These are phyloP conservation scores for Bothrops jararaca DNA, from an alignment of 2,113 vertebrate species.

Conservation along the genomic window DNA sequence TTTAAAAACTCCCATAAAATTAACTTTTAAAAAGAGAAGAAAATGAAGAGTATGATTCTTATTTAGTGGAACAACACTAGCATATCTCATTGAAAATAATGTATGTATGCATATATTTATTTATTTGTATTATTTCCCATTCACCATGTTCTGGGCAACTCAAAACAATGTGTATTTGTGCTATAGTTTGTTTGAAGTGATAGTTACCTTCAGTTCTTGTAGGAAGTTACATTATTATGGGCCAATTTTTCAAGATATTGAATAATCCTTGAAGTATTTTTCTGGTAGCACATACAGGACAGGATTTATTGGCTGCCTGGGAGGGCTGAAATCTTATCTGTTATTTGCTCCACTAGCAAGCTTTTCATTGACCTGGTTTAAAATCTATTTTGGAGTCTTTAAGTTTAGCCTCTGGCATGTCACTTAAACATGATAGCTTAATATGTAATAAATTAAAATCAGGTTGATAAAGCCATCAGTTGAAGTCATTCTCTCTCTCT, in stretches of 20 bases:
- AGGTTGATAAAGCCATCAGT: background rate
- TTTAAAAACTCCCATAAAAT: background rate
- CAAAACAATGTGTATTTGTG: background rate
- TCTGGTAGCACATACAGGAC: background rate
- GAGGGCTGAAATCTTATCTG: background rate
- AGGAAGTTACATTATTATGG: background rate
- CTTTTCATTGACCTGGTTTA: background rate
- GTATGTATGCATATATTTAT: background rate
- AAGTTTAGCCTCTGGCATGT: background rate
- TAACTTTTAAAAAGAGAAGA: background rate
- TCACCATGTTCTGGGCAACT: background rate
- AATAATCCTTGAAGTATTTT: background rate
- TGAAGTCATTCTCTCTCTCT: background rate
- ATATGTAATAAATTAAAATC: background rate
- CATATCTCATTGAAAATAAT: background rate
- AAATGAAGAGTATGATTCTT: background rate
- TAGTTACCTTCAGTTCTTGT: background rate
- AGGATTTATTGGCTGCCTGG: background rate
- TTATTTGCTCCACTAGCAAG: too few relatives aligned
- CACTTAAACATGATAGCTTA: background rate
- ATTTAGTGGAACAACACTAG: background rate
- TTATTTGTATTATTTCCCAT: background rate
- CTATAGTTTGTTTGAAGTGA: background rate
- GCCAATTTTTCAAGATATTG: background rate
- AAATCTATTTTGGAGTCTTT: background rate